A percentile compares a stretch with the other conserved stretches of the same genome.
Conservation (phyloP, 2,888 invertebrate species). For the Corythucha ciliata region DNA sequence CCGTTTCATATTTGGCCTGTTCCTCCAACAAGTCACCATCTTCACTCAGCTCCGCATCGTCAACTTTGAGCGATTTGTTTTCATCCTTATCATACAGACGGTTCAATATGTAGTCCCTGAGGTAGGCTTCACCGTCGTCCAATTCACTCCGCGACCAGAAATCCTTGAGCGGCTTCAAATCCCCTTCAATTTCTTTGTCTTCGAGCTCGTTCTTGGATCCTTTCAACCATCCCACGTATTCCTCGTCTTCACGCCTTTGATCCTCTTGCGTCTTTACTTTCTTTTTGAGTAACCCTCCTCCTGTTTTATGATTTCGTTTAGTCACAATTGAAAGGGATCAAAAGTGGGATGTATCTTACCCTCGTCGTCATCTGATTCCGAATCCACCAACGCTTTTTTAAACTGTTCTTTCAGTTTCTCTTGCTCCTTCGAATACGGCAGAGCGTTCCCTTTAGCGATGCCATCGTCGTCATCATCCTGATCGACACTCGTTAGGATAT, state of each 20-base stretch:
- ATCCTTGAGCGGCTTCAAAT: conserved; percentile 64
- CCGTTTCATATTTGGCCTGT: conserved; percentile 85
- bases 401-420: conserved; percentile 55
- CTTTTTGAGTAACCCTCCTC: conserved; percentile 47
- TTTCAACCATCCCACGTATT: conserved; percentile 69
- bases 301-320: too few species aligned
- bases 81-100: conserved; percentile 55
- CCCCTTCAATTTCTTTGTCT: conserved; percentile 50
- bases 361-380: conserved; percentile 47
- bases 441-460: conserved; percentile 38
- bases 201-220: conserved; percentile 57
- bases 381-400: conserved; percentile 46
- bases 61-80: too few species aligned
- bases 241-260: conserved; percentile 45
- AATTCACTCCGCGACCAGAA: conserved; percentile 78
- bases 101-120: conserved; percentile 85
- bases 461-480: conserved; percentile 33
- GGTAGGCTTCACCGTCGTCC: conserved; percentile 74
- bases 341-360: too few species aligned
- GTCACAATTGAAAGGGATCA: too few species aligned
- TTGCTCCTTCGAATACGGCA: conserved; percentile 57
- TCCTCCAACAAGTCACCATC: conserved; percentile 78
- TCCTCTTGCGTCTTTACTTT: conserved; percentile 49
- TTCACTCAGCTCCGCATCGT: conserved; percentile 54
- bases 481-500: conserved; percentile 42